Conservation (phyloP, 2,797 vertebrate species). For the Myotis daubentonii region DNA sequence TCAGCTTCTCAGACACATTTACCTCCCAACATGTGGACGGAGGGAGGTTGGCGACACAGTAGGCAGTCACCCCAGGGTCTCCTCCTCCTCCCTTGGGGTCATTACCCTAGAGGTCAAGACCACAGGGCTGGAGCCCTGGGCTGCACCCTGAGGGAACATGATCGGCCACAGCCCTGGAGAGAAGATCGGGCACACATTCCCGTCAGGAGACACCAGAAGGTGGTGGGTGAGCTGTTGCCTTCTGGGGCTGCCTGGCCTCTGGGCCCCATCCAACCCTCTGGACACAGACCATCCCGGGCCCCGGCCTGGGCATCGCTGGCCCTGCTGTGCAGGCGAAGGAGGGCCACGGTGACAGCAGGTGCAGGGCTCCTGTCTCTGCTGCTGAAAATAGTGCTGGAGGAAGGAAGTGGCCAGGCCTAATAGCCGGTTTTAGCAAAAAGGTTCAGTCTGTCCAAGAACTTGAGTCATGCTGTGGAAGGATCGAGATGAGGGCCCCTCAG, state of each 20-base stretch:
- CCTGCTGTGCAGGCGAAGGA: not conserved
- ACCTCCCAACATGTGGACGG: not conserved
- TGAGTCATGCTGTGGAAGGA: not conserved
- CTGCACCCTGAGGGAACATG: not conserved
- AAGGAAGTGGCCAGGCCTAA: conserved; percentile 80
- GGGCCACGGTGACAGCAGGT: conserved; percentile 74
- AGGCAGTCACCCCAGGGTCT: not conserved
- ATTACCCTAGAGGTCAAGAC: not conserved
- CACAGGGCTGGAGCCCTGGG: not conserved
- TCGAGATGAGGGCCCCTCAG: not conserved
- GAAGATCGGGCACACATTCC: not conserved
- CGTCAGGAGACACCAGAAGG: not conserved
- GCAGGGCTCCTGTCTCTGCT: conserved; percentile 66
- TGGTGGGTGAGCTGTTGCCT: not conserved
- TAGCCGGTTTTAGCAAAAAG: conserved; percentile 44
- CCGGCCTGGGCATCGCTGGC: not conserved
- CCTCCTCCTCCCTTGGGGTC: not conserved
- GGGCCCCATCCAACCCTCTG: accelerated
- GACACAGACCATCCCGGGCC: not conserved
- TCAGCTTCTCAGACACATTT: not conserved
- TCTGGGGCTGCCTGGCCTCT: not conserved
- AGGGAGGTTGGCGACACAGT: not conserved
- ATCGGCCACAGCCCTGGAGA: not conserved
- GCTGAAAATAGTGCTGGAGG: conserved; percentile 77
- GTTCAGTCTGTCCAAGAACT: conserved; percentile 45